Base-by-base conservation (phyloP, 2,113 vertebrate species). In the Syrrhaptes paradoxus region DNA sequence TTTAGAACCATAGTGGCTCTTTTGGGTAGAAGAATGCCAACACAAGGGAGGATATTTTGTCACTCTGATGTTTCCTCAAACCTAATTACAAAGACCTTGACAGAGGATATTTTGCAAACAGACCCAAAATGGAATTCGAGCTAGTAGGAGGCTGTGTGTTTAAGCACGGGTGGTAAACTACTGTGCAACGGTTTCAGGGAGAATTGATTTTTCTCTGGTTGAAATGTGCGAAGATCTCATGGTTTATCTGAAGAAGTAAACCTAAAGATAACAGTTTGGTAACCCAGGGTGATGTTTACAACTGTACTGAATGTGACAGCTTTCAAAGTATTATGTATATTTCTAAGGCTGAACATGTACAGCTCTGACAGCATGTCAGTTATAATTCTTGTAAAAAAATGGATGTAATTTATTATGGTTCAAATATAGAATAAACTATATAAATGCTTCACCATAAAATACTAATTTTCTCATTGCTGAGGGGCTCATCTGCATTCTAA, bases 331-430 rank as follows among this genome's bases (percentile, higher is more conserved):
- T 97, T 97, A 97, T 97, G 97, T 97, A 92, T 97, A 97, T 98
- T 97, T 98, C 96, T 83, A 87, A 91, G 89, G 96, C 94, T 96
- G 94, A 93, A 96, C 97, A 93, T 97, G 96, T 95, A 94, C 88
- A 97, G 95, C 96, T 98, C 97, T 98, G 98, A 98, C 97, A 98
- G 98, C 97, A 90, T 97, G 98, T 98, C 98, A 98, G 95, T 97
- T 98, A 97, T 93, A 97, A 98, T 98, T 98, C 98, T 97, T 97
- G 96, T 97, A 98, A 98, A 97, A 49, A 97, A 92, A 85, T 94
- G 94, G 92, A 97, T 97, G 95, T 97, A 98, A 98, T 97, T 98
- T 98, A 98, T 98, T 98, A 98, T 97, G 97, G 97, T 97, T 98
- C 97, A 97, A 97, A 97, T 96, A 96, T 89, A 97, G 96, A 97